A percentile compares a stretch with the other conserved stretches of the same genome.
Conservation (phyloP, 2,113 vertebrate genomes). For the Rhegmatorhina hoffmannsi region DNA sequence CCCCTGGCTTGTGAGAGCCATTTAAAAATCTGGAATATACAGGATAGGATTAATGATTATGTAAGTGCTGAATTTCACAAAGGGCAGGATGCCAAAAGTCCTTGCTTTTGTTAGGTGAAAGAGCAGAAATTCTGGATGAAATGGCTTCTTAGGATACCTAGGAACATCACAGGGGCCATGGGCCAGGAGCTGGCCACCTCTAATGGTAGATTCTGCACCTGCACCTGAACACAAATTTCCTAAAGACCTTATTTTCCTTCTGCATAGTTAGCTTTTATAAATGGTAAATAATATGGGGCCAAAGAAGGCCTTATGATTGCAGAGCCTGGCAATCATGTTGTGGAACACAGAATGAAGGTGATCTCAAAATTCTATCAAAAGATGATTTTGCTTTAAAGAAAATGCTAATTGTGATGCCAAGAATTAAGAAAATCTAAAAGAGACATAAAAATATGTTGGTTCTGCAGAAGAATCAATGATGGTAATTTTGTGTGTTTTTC, state of each 20-base stretch:
- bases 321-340: not conserved
- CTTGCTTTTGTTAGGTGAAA: not conserved
- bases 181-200: not conserved
- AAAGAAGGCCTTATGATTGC: not conserved
- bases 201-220: not conserved
- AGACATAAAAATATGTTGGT: not conserved
- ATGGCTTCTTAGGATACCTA: not conserved
- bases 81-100: not conserved
- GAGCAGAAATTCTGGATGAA: not conserved
- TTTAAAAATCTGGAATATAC: not conserved
- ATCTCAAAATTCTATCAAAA: not conserved
- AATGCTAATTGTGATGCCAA: not conserved
- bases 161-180: not conserved
- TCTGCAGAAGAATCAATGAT: not conserved
- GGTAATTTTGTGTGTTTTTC: not conserved
- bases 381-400: not conserved
- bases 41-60: slow-evolving; percentile 23
- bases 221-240: not conserved
- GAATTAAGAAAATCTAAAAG: not conserved
- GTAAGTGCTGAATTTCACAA: not conserved
- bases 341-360: not conserved
- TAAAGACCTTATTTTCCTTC: not conserved
- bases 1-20: not conserved
- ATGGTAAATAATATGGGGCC: not conserved
- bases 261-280: not conserved